Percentiles rank a stretch among this genome's conserved stretches.
Evolutionary conservation across 2,888 invertebrate species (phyloP).

Genomic region (Leptinotarsa rubiginosa): DNA sequence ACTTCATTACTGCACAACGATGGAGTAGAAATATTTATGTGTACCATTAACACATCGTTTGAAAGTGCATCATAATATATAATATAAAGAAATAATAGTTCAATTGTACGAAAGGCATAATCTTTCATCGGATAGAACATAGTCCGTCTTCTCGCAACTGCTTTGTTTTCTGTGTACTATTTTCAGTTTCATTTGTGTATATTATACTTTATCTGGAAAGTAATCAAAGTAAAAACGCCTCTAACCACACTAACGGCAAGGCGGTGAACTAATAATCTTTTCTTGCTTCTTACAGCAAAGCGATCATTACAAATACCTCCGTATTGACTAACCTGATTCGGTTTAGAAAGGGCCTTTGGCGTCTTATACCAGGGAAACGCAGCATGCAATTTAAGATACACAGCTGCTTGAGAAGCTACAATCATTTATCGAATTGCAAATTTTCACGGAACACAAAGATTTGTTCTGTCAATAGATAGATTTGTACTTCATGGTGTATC

Average conservation of each 20-base stretch:
- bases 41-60: conserved; percentile 45
- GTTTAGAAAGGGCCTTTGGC: conserved; percentile 52
- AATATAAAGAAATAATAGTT: conserved; percentile 41
- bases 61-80: conserved; percentile 37
- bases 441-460: background rate
- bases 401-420: conserved; percentile 20
- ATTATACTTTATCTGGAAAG: conserved; percentile 47
- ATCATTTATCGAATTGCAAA: conserved; percentile 14
- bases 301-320: conserved; percentile 60
- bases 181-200: conserved; percentile 56
- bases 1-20: conserved; percentile 43
- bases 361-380: conserved; percentile 45
- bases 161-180: conserved; percentile 42
- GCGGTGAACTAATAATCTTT: conserved; percentile 59
- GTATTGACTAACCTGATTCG: conserved; percentile 61
- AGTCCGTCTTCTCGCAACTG: conserved; percentile 37
- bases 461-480: background rate
- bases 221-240: conserved; percentile 44
- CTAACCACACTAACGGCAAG: conserved; percentile 54
- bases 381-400: conserved; percentile 49
- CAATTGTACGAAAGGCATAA: conserved; percentile 37
- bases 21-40: conserved; percentile 40
- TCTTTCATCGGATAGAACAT: conserved; percentile 38
- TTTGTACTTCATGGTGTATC: background rate
- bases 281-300: conserved; percentile 51